A percentile compares a stretch with the other conserved stretches of the same genome.
Conservation (phyloP, 2,797 vertebrate species). For the Squalus acanthias region DNA sequence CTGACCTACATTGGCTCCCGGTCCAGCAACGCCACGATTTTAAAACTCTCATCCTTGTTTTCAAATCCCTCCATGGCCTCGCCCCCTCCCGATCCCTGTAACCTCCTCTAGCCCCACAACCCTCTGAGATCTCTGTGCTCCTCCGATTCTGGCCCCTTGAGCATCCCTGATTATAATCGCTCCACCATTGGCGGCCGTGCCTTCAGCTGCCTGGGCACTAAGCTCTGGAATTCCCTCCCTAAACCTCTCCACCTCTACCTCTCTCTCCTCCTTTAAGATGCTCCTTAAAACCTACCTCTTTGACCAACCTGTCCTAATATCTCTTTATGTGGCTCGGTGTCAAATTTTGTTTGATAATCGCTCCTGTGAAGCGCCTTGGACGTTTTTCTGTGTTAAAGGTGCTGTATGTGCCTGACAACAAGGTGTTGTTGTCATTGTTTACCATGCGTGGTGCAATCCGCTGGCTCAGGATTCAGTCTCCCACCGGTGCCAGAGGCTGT, state of each 20-base stretch:
- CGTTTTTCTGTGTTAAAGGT: background rate
- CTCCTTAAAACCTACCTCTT: background rate
- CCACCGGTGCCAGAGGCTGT: background rate
- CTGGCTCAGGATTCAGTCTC: background rate
- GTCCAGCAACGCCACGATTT: no score
- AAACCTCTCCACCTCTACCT: background rate
- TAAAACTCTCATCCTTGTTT: no score
- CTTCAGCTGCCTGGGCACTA: background rate
- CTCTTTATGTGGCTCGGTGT: no score
- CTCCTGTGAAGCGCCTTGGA: background rate
- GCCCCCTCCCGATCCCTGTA: background rate
- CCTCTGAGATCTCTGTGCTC: background rate
- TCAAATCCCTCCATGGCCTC: background rate
- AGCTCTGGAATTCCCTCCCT: background rate
- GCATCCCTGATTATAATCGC: background rate
- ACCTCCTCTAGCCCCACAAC: no score
- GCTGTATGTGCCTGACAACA: background rate
- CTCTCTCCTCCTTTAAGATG: background rate
- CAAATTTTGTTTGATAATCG: background rate
- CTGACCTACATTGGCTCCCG: background rate
- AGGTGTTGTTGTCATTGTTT: background rate
- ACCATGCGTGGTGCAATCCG: background rate
- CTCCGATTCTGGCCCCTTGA: background rate
- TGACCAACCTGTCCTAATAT: background rate
- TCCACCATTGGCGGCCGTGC: background rate